Conservation (phyloP, 1,140 invertebrate genomes). For the Procambarus clarkii region DNA sequence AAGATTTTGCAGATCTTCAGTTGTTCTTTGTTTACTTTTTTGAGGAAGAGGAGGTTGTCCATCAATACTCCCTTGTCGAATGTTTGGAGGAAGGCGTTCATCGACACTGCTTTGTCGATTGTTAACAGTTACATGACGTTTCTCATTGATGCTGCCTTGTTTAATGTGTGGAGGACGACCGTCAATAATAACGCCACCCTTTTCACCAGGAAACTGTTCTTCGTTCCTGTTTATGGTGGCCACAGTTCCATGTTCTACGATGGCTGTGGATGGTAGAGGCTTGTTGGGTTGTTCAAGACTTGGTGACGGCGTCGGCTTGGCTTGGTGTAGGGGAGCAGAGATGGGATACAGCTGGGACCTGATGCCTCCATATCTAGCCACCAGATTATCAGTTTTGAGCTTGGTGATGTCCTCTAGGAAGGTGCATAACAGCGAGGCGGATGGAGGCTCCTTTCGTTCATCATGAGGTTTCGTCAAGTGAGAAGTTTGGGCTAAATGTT, state of each 20-base stretch:
- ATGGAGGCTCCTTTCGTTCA: not conserved
- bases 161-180: not conserved
- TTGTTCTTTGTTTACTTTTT: too few species aligned
- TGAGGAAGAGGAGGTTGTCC: too few species aligned
- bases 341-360: not conserved
- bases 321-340: not conserved
- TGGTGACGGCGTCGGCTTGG: not conserved
- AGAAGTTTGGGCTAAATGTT: too few species aligned
- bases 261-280: not conserved
- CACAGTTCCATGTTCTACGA: not conserved
- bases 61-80: not conserved
- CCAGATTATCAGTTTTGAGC: constrained; percentile 40
- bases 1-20: too few species aligned
- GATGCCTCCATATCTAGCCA: constrained; percentile 27
- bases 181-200: not conserved
- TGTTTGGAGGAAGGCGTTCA: not conserved
- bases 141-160: not conserved
- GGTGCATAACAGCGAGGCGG: not conserved
- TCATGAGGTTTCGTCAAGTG: too few species aligned
- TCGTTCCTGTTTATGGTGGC: not conserved
- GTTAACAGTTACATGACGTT: not conserved
- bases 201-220: not conserved
- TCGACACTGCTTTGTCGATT: not conserved
- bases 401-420: not conserved
- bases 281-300: not conserved